Conservation (phyloP, 2,888 invertebrate genomes). For the Celastrina argiolus region DNA sequence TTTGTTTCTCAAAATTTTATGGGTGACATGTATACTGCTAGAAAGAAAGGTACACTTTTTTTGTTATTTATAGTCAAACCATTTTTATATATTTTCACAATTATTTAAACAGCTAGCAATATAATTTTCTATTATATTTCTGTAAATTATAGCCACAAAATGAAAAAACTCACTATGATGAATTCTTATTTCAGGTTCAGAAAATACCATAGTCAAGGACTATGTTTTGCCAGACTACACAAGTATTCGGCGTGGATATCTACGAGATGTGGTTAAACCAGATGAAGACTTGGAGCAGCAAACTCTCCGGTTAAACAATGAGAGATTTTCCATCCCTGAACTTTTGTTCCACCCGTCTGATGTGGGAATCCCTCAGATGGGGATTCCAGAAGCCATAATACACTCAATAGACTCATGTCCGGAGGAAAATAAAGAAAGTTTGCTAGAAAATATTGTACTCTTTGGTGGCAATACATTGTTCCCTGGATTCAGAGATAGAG, state of each 20-base stretch:
- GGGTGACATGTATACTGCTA: slow-evolving; percentile 85
- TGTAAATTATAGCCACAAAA: no score
- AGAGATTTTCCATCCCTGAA: slow-evolving; percentile 96
- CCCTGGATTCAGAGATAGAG: slow-evolving; percentile 87
- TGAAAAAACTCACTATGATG: no score
- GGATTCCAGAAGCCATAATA: slow-evolving; percentile 92
- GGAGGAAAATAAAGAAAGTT: slow-evolving; percentile 83
- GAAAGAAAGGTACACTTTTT: slow-evolving; percentile 54
- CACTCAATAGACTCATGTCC: slow-evolving; percentile 87
- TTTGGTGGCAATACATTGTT: slow-evolving; percentile 90
- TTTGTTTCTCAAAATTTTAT: slow-evolving; percentile 92
- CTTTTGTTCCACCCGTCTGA: slow-evolving; percentile 96
- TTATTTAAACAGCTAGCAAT: no score
- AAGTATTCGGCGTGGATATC: slow-evolving; percentile 87
- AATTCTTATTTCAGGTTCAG: slow-evolving; percentile 58
- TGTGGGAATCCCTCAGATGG: slow-evolving; percentile 94
- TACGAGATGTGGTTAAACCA: slow-evolving; percentile 56
- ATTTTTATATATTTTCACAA: no score
- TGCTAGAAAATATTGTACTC: slow-evolving; percentile 90
- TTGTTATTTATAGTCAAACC: background rate
- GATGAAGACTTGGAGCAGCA: slow-evolving; percentile 81
- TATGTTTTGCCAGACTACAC: slow-evolving; percentile 98
- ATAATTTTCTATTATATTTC: no score
- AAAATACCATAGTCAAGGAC: slow-evolving; percentile 87
- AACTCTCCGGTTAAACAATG: slow-evolving; percentile 92